Evolutionary conservation across 2,797 vertebrate species (phyloP), one percentile per base, ranked within the genome.

Genomic region (Cygnus olor): DNA sequence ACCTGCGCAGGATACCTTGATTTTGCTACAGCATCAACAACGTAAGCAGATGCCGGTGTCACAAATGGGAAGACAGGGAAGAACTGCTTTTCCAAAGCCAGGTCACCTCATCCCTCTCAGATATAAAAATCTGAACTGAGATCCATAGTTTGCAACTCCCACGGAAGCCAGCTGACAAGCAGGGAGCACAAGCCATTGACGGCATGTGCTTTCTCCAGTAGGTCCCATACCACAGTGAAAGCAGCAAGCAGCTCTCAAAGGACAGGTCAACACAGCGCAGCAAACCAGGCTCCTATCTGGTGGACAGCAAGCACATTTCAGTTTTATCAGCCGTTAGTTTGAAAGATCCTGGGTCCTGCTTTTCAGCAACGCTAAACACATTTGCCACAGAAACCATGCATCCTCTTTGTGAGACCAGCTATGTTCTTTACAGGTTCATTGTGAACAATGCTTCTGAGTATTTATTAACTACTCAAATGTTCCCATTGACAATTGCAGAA

Each of bases 401-500:
- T 60, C 40, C 40, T 56, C n/a, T 7, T 28, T 28, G 16, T 7
- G 21, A 63, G n/a, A 25, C 34, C 53, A 34, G 54, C 68, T 34
- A n/a, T 6, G 2, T 3, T 4, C 4, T 25, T 12, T 7, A 10
- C 0, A 0, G 16, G 4, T 9, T 14, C 2, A 0, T 2, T 17
- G 64, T 30, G 24, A 80, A 56, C 80, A 63, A 42, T 3, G 14
- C 17, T 66, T 32, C 44, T 11, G 13, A 54, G 2, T 30, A 47
- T 61, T 82, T 44, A 56, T 13, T 1, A 72, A 20, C 16, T 44
- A n/a, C 27, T 45, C 27, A 42, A 45, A 5, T 1, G 10, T 32
- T 66, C 2, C 40, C 15, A 42, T 27, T 42, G 53, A n/a, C 24
- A 36, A 57, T 44, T 3, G 11, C n/a, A 77, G 45, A 61, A 22